These are phyloP conservation scores for Holacanthella duospinosa DNA, from an alignment of 2,888 invertebrate species.

Conservation along the genomic window DNA sequence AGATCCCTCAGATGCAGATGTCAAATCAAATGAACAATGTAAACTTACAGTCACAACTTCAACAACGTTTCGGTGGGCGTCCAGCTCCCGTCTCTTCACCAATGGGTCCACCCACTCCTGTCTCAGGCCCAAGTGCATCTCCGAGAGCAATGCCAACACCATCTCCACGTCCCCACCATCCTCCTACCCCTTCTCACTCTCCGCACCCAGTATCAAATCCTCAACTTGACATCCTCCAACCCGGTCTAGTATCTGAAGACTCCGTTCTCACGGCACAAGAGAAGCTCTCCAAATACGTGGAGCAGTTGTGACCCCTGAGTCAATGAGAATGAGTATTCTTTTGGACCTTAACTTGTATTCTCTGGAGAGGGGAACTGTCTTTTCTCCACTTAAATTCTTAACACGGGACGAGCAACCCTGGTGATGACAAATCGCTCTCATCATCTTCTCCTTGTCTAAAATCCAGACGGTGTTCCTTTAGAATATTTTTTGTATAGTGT, in stretches of 20 bases:
- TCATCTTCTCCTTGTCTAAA: neutral
- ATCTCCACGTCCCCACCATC: conserved; percentile 36
- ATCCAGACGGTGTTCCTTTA: neutral
- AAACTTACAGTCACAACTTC: conserved; percentile 34
- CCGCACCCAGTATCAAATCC: conserved; percentile 37
- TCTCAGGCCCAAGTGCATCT: conserved; percentile 37
- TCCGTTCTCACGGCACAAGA: conserved; percentile 80
- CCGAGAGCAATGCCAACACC: conserved; percentile 36
- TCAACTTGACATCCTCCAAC: conserved; percentile 39
- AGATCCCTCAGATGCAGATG: conserved; percentile 35
- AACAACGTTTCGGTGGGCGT: conserved; percentile 33
- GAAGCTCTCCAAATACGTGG: conserved; percentile 89
- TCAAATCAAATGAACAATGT: conserved; percentile 32
- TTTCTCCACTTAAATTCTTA: neutral
- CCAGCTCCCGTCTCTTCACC: conserved; percentile 36
- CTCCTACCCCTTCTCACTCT: conserved; percentile 34
- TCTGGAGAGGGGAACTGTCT: neutral
- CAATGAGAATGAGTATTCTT: no score
- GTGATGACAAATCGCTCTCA: neutral
- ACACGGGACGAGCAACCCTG: no score
- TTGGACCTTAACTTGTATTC: no score
- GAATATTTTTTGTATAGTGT: conserved; percentile 3
- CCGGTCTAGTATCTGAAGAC: conserved; percentile 53
- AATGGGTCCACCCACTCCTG: conserved; percentile 37
- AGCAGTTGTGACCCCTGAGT: conserved; percentile 67